Conservation (phyloP, 2,888 invertebrate genomes). For the Amphimallon solstitiale region DNA sequence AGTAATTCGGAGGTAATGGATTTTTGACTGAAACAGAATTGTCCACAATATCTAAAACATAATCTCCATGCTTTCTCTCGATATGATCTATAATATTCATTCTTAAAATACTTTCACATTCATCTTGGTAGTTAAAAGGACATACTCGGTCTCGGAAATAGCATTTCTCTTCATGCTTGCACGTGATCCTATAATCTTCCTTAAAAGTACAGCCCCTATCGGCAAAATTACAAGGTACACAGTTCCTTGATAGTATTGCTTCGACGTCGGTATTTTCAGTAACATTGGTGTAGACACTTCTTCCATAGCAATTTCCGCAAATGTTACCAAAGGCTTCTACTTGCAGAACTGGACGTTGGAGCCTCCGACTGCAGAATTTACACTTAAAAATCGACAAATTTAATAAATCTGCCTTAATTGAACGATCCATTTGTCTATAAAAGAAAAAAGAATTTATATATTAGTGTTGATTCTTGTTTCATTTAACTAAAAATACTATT, state of each 20-base stretch:
- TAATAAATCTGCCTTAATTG: not conserved
- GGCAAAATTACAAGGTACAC: not conserved
- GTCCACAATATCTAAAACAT: not conserved
- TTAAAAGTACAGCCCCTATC: slow-evolving; percentile 1
- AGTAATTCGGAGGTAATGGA: not conserved
- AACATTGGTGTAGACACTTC: not conserved
- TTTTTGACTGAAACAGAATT: not conserved
- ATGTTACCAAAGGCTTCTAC: not conserved
- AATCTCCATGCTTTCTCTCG: not conserved
- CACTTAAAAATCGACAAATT: not conserved
- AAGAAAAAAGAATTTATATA: no score
- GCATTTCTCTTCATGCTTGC: not conserved
- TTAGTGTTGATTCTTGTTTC: no score
- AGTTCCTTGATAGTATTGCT: not conserved
- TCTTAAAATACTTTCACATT: not conserved
- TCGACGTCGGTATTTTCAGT: not conserved
- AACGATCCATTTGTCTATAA: no score
- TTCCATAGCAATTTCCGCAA: slow-evolving; percentile 2
- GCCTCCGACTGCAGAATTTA: not conserved
- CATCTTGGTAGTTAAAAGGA: not conserved
- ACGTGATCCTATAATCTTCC: not conserved
- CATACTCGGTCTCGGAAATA: slow-evolving; percentile 7
- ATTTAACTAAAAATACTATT: no score
- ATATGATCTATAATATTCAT: not conserved
- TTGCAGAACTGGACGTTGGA: not conserved